Evolutionary conservation across 1,140 invertebrate species (phyloP).

Genomic region (Monomorium pharaonis): DNA sequence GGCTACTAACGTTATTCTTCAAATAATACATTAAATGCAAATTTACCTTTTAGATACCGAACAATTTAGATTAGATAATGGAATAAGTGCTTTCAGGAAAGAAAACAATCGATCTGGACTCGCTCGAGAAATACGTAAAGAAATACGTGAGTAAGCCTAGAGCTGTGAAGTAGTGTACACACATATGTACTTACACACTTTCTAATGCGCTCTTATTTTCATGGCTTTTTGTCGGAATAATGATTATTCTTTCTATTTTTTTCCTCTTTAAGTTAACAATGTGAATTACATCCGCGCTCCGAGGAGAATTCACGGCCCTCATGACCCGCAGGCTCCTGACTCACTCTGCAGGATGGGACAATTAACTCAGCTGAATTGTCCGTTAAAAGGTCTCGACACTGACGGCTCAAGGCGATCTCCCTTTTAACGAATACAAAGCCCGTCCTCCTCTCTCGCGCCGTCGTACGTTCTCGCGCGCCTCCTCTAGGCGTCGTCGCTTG

Average conservation of each 20-base stretch:
- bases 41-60: background rate
- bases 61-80: background rate
- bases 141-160: background rate
- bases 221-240: constrained; percentile 9
- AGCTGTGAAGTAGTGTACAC: background rate
- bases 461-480: background rate
- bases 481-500: constrained; percentile 2
- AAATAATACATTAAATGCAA: background rate
- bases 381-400: constrained; percentile 76
- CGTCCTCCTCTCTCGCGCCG: background rate
- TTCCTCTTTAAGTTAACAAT: constrained; percentile 10
- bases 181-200: background rate
- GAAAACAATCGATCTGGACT: background rate
- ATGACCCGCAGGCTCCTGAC: constrained; percentile 66
- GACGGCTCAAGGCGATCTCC: constrained; percentile 63
- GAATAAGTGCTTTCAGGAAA: background rate
- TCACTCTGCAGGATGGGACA: constrained; percentile 77
- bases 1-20: background rate
- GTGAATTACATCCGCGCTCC: constrained; percentile 46
- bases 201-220: background rate
- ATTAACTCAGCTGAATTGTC: constrained; percentile 76
- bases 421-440: constrained; percentile 59
- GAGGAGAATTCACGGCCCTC: constrained; percentile 44
- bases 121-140: background rate
- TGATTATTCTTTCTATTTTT: constrained; percentile 38